Base-by-base conservation (phyloP, 1,140 invertebrate genomes). In the Drusus annulatus region DNA sequence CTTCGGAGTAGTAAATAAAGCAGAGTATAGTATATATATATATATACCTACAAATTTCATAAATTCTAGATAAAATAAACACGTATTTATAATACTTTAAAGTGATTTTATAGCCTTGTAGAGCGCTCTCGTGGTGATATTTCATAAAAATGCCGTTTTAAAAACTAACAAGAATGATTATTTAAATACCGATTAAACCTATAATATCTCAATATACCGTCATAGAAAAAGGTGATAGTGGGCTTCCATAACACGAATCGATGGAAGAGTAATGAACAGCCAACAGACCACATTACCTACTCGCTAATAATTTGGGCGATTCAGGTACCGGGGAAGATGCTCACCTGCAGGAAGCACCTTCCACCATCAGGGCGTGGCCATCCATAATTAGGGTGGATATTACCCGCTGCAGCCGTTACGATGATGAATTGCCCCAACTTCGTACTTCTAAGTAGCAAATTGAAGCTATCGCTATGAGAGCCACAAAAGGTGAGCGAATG, bases 301-400 rank as follows among this genome's bases (percentile, higher is more conserved):
- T n/a, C 10, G 5, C 6, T 1, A 45, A n/a, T 28, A 28, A 65
- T 31, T 65, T 65, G 25, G 23, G 62, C 23, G 6, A 65, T 65
- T 65, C 28, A 65, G 62, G 62, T 65, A 28, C 16, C 28, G 62
- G 62, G 21, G 62, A 31, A 31, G 28, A 65, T 28, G 21, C 25
- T 65, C 62, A 65, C 62, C 62, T 65, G 62, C 62, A 65, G 62
- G 62, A 65, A 65, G 62, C 28, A 65, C 62, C 62, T 65, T 28
- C 21, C 23, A n/a, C 15, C 62, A 65, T 16, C 6, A 28, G 62
- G 62, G 62, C 62, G 62, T 60, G 56, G 56, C 19, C 17, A 3
- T 2, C 54, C 56, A 60, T 60, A 60, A 60, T 60, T 60, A 60
- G 8, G 56, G 56, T 60, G 56, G 17, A 17, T 17, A 17, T 60